These are phyloP conservation scores for Drosophila auraria DNA, from an alignment of 1,140 invertebrate genomes.

Conservation along the genomic window DNA sequence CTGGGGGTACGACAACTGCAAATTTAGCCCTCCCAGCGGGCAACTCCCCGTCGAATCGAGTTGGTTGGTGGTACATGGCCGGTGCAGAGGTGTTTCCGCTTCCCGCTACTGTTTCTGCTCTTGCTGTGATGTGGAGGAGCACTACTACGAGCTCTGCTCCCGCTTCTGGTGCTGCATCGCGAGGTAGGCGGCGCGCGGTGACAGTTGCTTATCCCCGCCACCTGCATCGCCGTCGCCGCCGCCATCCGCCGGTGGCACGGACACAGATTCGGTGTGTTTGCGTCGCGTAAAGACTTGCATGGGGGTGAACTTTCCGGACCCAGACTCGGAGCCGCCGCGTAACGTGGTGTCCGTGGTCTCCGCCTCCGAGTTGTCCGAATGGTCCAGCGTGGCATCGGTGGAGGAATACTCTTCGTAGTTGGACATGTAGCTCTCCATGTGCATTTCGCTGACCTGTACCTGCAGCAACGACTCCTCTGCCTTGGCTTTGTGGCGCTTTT, in stretches of 20 bases:
- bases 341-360: conserved; percentile 40
- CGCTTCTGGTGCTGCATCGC: conserved; percentile 40
- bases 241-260: conserved; percentile 4
- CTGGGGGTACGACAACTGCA: conserved; percentile 47
- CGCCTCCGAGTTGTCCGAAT: conserved; percentile 43
- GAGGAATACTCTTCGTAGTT: conserved; percentile 34
- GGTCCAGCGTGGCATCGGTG: conserved; percentile 15
- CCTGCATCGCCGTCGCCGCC: conserved; percentile 9
- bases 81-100: conserved; percentile 19
- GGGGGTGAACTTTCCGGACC: conserved; percentile 24
- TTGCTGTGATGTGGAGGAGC: neutral
- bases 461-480: conserved; percentile 7
- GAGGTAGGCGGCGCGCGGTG: conserved; percentile 58
- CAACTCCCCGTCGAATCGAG: conserved; percentile 9
- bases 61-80: conserved; percentile 1
- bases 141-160: conserved; percentile 37
- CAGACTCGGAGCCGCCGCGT: neutral
- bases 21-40: conserved; percentile 54
- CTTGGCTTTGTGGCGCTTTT: conserved; percentile 52
- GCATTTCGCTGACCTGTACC: conserved; percentile 12
- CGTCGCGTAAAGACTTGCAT: conserved; percentile 70
- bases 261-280: conserved; percentile 23
- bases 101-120: conserved; percentile 3
- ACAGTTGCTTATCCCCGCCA: conserved; percentile 27
- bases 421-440: conserved; percentile 48